Base-by-base conservation (phyloP, 2,797 vertebrate genomes). In the Microctenopoma stevenorrisi region DNA sequence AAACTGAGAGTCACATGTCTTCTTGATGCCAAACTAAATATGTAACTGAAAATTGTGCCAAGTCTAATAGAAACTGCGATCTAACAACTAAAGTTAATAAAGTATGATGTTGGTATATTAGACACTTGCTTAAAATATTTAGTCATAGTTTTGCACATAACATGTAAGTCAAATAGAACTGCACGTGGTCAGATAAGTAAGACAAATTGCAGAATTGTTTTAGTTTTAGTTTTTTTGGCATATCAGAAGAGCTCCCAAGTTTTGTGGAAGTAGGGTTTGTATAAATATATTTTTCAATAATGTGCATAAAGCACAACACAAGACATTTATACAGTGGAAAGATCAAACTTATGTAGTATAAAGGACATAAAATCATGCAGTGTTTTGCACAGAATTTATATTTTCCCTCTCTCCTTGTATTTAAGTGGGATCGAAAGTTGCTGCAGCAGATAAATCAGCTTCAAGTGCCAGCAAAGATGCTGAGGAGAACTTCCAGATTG, bases 401-500 rank as follows among this genome's bases (percentile, higher is more conserved):
- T 12, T 10, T 40, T 14, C 65, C 56, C 16, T 69, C 8, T 55
- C 2, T 49, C 5, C 43, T 59, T 76, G 2, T 59, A 37, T 77
- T 65, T n/a, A 38, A 79, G 72, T 72, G 3, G 83, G 92, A 13
- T 68, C 89, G 58, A 96, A 96, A 89, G 94, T 77, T 79, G 64
- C 89, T 73, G 55, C 60, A 8, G 53, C 90, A 0, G 82, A 86
- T 64, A 98, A 97, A 84, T 94, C 95, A 30, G 6, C 88, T 64
- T 49, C 92, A 0, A 81, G 76, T 53, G 37, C 88, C n/a, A 72
- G 88, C 30, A 22, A 86, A 16, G 83, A 94, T 18, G 93, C 94
- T 40, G 95, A 93, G 76, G 96, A 98, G 68, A 94, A 90, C 88
- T 99, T 97, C 78, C 88, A 95, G 72, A 88, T 97, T 1, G 98